Evolutionary conservation across 2,888 invertebrate species (phyloP), one percentile per base, ranked within the genome.

Genomic region (Hesperia comma): DNA sequence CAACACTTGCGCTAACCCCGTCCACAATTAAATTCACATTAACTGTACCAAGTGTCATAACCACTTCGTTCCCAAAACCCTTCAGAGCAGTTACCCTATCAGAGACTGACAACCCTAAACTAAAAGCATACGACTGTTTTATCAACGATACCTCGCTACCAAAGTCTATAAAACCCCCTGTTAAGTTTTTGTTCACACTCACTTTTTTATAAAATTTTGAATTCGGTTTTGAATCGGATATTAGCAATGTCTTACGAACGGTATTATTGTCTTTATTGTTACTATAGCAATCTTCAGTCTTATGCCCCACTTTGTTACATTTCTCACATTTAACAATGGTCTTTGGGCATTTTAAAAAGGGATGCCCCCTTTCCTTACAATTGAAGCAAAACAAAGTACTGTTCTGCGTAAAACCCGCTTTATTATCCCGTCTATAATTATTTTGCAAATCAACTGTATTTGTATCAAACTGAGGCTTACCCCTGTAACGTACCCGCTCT

Each of bases 31-130:
- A 33, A 3, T 54, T 10, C 3, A 67, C n/a, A 1, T 1, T 6
- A n/a, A 32, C 49, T 7, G 41, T 10, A 2, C 70, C 70, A 5
- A 55, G 14, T 4, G 70, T 60, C 12, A 56, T 40, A 7, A 70
- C 66, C 0, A 63, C 8, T 14, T 21, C 49, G 19, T 70, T 68
- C n/a, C 70, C 68, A 40, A 70, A 70, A 12, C 70, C 68, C 15
- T 53, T 70, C 26, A 69, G 21, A 19, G 33, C n/a, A 1, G 53
- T 53, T 26, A 14, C 2, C 21, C 21, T 19, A 53, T 21, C 8
- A 63, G n/a, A 26, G 17, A 43, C 43, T 7, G 55, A 41, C 12
- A 46, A 19, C 8, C 46, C 33, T 19, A 63, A 63, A 33, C 19
- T 4, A n/a, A 26, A 17, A 14, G 55, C 43, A 63, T 15, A 41